phyloP scores from a whole-genome alignment of 2,888 invertebrate species.

The Cyaniris semiargus region DNA sequence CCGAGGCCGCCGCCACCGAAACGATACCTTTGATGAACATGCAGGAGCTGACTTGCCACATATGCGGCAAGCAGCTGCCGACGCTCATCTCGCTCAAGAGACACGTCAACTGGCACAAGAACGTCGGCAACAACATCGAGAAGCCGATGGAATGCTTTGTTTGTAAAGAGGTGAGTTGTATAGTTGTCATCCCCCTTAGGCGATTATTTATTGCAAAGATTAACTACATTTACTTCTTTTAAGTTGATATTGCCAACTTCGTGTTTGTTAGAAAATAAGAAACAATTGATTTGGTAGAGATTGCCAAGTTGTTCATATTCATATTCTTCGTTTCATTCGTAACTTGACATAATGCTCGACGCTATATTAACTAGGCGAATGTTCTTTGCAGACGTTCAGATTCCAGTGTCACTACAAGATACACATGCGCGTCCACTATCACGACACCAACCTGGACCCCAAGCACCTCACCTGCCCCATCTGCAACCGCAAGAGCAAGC shows the following conservation, averaged over 20 bases:
- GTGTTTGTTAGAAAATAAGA: too few relatives aligned
- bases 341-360: not conserved
- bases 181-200: not conserved
- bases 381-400: constrained; percentile 60
- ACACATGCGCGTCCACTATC: constrained; percentile 72
- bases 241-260: too few relatives aligned
- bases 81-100: constrained; percentile 69
- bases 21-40: constrained; percentile 53
- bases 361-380: not conserved
- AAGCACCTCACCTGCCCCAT: constrained; percentile 65
- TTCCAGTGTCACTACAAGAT: constrained; percentile 70
- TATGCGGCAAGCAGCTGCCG: constrained; percentile 70
- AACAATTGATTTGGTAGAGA: too few relatives aligned
- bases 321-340: not conserved
- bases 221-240: too few relatives aligned
- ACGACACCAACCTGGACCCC: constrained; percentile 66
- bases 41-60: constrained; percentile 68
- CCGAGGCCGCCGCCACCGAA: constrained; percentile 55
- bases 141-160: constrained; percentile 68
- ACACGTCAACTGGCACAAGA: constrained; percentile 73
- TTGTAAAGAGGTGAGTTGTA: constrained; percentile 65
- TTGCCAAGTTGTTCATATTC: not conserved
- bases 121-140: constrained; percentile 64
- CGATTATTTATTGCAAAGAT: not conserved
- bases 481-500: constrained; percentile 71